Percentiles rank a stretch among this genome's conserved stretches.
Conservation (phyloP, 2,888 invertebrate genomes). For the Nephrotoma appendiculata region DNA sequence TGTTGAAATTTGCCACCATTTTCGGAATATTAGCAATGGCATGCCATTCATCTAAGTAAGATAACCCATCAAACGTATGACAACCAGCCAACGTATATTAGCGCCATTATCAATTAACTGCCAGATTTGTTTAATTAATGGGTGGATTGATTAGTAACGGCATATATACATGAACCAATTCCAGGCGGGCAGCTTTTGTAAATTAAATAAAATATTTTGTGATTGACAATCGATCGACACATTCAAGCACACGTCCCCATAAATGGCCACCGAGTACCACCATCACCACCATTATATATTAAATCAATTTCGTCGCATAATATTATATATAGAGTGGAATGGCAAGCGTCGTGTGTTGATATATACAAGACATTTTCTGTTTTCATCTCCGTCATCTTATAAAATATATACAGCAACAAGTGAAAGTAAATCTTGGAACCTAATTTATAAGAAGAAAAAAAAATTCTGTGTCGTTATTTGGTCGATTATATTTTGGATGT, state of each 20-base stretch:
- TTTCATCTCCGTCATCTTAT: neutral
- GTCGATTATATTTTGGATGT: neutral
- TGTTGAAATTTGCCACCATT: too few species aligned
- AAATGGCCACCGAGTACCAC: neutral
- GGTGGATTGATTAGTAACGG: neutral
- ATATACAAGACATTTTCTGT: neutral
- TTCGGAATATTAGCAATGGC: too few species aligned
- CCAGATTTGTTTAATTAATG: neutral
- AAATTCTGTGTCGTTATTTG: neutral
- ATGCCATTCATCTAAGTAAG: too few species aligned
- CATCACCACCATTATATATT: neutral
- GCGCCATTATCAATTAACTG: neutral
- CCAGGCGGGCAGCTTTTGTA: neutral
- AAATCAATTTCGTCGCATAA: neutral
- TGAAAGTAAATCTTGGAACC: neutral
- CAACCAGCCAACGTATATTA: too few species aligned
- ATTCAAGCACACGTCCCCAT: neutral
- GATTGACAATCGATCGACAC: neutral
- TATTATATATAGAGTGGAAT: neutral
- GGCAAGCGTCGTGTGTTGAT: neutral
- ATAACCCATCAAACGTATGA: too few species aligned
- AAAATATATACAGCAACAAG: neutral
- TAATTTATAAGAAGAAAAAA: neutral
- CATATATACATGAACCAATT: neutral
- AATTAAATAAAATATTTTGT: neutral